Evolutionary conservation across 2,797 vertebrate species (phyloP).

Genomic region (Sebastes taczanowskii): DNA sequence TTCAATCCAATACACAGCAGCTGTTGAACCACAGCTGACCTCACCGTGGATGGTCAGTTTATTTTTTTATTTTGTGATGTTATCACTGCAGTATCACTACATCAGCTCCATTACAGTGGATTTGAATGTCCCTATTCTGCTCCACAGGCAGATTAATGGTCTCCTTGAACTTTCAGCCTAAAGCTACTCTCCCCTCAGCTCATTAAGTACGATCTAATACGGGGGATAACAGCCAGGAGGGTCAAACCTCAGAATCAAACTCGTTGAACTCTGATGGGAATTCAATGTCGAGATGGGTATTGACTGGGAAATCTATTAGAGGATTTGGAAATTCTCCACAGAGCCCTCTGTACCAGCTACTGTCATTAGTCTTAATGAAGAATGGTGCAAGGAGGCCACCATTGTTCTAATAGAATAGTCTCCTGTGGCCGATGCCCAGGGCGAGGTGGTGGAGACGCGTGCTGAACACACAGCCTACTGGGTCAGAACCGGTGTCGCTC

Average conservation of each 20-base stretch:
- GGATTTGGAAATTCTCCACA: constrained; percentile 29
- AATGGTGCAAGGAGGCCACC: background rate
- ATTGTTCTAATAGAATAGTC: background rate
- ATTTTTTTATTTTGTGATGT: constrained; percentile 1
- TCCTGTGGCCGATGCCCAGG: constrained; percentile 3
- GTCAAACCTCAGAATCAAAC: constrained; percentile 34
- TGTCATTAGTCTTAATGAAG: constrained; percentile 31
- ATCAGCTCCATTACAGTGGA: constrained; percentile 6
- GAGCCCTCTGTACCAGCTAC: background rate
- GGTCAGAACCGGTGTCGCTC: constrained; percentile 9
- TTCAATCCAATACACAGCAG: background rate
- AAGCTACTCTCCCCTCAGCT: constrained; percentile 27
- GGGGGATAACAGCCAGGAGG: background rate
- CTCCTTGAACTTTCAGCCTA: constrained; percentile 18
- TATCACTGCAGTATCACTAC: background rate
- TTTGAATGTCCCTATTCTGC: constrained; percentile 17
- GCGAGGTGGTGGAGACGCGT: background rate
- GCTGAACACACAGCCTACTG: background rate
- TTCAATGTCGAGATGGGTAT: constrained; percentile 51
- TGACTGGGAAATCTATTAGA: constrained; percentile 39
- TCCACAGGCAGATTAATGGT: constrained; percentile 36
- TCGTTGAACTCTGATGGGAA: constrained; percentile 36
- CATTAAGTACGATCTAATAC: constrained; percentile 44
- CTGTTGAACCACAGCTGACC: background rate
- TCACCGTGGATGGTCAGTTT: background rate